Evolutionary conservation across 2,888 invertebrate genomes (phyloP).

Genomic region (Catotricha subobsoleta): DNA sequence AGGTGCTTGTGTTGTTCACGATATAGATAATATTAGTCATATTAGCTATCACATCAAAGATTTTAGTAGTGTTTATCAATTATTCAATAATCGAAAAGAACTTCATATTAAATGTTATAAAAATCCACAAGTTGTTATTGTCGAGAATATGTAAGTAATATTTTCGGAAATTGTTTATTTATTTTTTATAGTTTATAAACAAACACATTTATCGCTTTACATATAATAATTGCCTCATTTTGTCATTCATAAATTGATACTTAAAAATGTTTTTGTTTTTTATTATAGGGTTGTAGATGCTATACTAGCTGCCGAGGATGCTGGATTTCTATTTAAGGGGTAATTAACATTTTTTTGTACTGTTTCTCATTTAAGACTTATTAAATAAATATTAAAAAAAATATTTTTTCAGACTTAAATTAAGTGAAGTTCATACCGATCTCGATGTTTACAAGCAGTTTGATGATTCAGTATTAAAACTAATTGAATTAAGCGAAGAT

Average conservation of each 20-base stretch:
- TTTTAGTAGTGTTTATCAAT: conserved; percentile 27
- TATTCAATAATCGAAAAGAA: conserved; percentile 30
- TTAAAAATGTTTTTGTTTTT: too few species aligned
- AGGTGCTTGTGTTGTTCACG: conserved; percentile 17
- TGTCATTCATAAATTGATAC: too few species aligned
- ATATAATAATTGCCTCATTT: too few species aligned
- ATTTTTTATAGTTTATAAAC: not conserved
- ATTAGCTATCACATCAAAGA: conserved; percentile 33
- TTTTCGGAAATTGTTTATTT: not conserved
- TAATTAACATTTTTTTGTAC: not conserved
- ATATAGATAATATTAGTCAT: conserved; percentile 15
- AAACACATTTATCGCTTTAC: too few species aligned
- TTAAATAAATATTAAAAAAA: not conserved
- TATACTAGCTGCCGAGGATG: conserved; percentile 13
- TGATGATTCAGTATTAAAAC: not conserved
- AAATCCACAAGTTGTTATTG: conserved; percentile 25
- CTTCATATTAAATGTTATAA: conserved; percentile 34
- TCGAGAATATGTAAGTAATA: conserved; percentile 26
- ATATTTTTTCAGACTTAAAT: not conserved
- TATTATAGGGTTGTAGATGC: conserved; percentile 16
- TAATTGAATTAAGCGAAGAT: not conserved
- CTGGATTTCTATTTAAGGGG: conserved; percentile 4
- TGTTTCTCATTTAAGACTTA: not conserved
- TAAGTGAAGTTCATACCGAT: not conserved
- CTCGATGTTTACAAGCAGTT: not conserved